Evolutionary conservation across 2,888 invertebrate species (phyloP).

Genomic region (Crocallis elinguaria): DNA sequence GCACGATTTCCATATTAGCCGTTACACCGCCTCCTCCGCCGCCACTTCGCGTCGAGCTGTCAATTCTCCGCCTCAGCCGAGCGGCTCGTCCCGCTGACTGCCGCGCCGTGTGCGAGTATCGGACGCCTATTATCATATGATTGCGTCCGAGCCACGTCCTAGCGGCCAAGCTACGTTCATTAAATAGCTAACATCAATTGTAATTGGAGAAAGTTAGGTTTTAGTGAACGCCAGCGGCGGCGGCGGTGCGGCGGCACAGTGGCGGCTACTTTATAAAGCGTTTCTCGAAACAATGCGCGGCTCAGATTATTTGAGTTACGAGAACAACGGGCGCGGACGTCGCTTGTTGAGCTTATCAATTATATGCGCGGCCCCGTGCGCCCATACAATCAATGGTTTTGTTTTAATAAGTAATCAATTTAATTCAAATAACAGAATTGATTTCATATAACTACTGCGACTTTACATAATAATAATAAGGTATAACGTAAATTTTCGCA

Average conservation of each 20-base stretch:
- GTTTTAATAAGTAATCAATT: no score
- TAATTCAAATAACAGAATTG: no score
- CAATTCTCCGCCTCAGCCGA: not conserved
- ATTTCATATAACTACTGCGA: no score
- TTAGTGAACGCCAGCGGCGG: no score
- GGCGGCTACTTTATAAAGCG: not conserved
- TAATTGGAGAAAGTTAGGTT: no score
- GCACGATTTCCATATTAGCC: conserved; percentile 5
- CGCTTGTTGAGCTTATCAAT: not conserved
- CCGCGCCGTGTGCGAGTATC: no score
- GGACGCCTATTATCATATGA: not conserved
- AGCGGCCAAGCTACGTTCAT: no score
- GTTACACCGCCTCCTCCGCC: not conserved
- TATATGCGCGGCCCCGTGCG: not conserved
- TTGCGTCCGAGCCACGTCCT: no score
- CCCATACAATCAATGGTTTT: not conserved
- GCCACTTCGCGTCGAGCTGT: not conserved
- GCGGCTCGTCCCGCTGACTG: no score
- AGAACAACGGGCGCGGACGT: not conserved
- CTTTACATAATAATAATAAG: no score
- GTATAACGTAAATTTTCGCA: no score
- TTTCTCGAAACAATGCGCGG: not conserved
- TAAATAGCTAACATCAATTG: no score
- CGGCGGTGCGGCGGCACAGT: not conserved
- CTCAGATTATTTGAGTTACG: not conserved